Evolutionary conservation across 1,140 invertebrate genomes (phyloP).

Genomic region (Camponotus pennsylvanicus): DNA sequence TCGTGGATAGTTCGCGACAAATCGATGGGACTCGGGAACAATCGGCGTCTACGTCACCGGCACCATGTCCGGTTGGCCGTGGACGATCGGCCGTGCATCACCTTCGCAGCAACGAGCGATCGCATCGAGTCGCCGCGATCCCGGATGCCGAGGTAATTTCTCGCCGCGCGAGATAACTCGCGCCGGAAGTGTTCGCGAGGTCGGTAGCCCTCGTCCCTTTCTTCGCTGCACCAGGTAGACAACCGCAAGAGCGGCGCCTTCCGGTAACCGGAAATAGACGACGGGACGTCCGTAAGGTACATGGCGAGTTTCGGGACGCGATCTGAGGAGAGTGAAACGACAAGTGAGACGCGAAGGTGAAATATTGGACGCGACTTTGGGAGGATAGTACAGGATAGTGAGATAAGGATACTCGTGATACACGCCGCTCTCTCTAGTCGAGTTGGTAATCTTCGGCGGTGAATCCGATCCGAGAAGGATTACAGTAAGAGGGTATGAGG

Average conservation of each 20-base stretch:
- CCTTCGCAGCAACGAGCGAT: slow-evolving; percentile 18
- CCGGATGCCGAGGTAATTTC: background rate
- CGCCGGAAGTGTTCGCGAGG: background rate
- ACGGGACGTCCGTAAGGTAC: background rate
- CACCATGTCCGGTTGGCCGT: background rate
- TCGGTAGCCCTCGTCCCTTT: background rate
- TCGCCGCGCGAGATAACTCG: slow-evolving; percentile 23
- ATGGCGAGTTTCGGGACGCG: background rate
- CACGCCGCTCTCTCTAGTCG: background rate
- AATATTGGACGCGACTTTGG: slow-evolving; percentile 31
- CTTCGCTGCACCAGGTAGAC: slow-evolving; percentile 40
- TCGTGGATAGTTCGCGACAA: background rate
- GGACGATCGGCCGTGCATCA: background rate
- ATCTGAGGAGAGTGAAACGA: slow-evolving; percentile 1
- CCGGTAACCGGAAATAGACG: background rate
- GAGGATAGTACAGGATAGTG: slow-evolving; percentile 16
- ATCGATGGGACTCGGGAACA: slow-evolving; percentile 23
- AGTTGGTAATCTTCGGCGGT: slow-evolving; percentile 17
- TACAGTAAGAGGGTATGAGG: slow-evolving; percentile 68
- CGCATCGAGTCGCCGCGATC: slow-evolving; percentile 23
- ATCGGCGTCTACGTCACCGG: slow-evolving; percentile 2
- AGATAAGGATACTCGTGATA: slow-evolving; percentile 27
- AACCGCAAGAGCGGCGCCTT: background rate
- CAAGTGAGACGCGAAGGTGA: slow-evolving; percentile 25
- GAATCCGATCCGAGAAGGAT: slow-evolving; percentile 14